These are phyloP conservation scores for Athalia rosae DNA, from an alignment of 2,888 invertebrate genomes.

Conservation along the genomic window DNA sequence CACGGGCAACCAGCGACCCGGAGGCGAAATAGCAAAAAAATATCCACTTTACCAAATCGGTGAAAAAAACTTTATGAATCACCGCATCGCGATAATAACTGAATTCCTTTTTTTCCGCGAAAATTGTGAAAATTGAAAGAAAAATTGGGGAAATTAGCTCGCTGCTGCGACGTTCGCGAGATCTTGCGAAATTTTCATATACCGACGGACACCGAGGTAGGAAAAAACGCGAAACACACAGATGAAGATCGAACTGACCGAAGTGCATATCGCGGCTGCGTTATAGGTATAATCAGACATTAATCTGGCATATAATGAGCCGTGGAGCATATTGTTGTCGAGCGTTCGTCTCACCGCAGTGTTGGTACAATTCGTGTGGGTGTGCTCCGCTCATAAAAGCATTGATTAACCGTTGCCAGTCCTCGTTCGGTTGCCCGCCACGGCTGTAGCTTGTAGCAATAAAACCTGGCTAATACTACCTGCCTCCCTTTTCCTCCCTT, in stretches of 20 bases:
- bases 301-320: slow-evolving; percentile 39
- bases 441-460: slow-evolving; percentile 59
- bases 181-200: too few relatives aligned
- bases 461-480: slow-evolving; percentile 64
- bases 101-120: too few relatives aligned
- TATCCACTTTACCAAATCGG: not conserved
- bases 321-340: slow-evolving; percentile 25
- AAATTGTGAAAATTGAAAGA: too few relatives aligned
- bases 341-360: slow-evolving; percentile 12
- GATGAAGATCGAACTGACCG: not conserved
- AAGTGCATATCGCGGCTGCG: slow-evolving; percentile 15
- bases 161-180: too few relatives aligned
- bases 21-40: not conserved
- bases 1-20: not conserved
- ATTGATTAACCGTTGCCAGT: slow-evolving; percentile 71
- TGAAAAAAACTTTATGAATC: too few relatives aligned
- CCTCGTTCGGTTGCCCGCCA: slow-evolving; percentile 58
- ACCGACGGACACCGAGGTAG: too few relatives aligned
- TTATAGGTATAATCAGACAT: slow-evolving; percentile 5
- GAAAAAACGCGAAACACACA: not conserved
- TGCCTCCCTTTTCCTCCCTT: slow-evolving; percentile 31
- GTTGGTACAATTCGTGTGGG: slow-evolving; percentile 40
- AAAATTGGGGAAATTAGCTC: too few relatives aligned
- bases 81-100: too few relatives aligned
- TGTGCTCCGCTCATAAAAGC: slow-evolving; percentile 65